phyloP scores from a whole-genome alignment of 2,888 invertebrate species.

The Catocala sponsa region DNA sequence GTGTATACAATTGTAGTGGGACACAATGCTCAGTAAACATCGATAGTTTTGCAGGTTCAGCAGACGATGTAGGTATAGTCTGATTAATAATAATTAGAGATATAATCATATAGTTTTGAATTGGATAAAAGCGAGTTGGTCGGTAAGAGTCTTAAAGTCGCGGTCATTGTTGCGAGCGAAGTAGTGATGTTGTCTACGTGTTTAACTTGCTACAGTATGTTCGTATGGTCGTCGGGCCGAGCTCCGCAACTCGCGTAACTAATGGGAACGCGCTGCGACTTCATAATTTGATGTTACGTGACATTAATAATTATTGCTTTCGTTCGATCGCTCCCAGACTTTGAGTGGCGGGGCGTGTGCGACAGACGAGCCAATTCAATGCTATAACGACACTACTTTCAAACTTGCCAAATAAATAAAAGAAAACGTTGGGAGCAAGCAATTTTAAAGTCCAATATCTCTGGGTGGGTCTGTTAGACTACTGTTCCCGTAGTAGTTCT shows the following conservation, averaged over 20 bases:
- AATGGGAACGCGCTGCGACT: conserved; percentile 68
- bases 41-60: neutral
- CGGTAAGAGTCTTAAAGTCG: conserved; percentile 15
- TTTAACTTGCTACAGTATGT: conserved; percentile 27
- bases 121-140: conserved; percentile 4
- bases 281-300: conserved; percentile 72
- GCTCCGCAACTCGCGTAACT: conserved; percentile 55
- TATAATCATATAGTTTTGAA: neutral
- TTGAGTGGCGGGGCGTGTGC: conserved; percentile 23
- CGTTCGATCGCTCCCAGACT: conserved; percentile 54
- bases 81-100: no score
- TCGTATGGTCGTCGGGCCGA: conserved; percentile 39
- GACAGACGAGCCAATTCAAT: conserved; percentile 22
- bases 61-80: neutral
- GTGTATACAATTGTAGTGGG: neutral
- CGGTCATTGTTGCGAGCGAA: conserved; percentile 22
- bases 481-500: no score
- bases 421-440: no score
- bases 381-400: conserved; percentile 2
- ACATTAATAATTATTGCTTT: conserved; percentile 70
- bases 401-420: conserved; percentile 1
- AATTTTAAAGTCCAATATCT: no score
- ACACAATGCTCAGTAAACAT: neutral
- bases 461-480: no score
- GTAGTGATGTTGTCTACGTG: conserved; percentile 27